Percentiles rank a stretch among this genome's conserved stretches.
These are phyloP conservation scores for Melanotaenia boesemani DNA, from an alignment of 2,797 vertebrate genomes.

Conservation along the genomic window DNA sequence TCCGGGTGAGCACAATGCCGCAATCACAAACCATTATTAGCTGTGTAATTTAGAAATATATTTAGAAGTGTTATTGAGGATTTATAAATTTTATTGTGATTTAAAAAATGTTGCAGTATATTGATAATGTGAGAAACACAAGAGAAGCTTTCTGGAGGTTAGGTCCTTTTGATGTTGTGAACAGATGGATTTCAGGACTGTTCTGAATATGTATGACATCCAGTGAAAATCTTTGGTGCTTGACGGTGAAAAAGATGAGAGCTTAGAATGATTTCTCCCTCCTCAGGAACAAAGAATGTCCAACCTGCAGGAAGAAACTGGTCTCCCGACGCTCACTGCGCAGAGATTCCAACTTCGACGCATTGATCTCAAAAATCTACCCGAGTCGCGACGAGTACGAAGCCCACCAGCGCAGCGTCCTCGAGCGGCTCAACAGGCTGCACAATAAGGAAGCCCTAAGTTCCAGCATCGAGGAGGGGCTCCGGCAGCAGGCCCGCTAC, in stretches of 20 bases:
- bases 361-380: conserved; percentile 93
- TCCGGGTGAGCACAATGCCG: conserved; percentile 81
- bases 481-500: conserved; percentile 92
- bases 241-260: neutral
- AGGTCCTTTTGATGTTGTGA: neutral
- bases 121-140: neutral
- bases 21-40: neutral
- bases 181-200: neutral
- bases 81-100: neutral
- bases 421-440: conserved; percentile 89
- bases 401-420: conserved; percentile 89
- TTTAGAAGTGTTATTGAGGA: neutral
- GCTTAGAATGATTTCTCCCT: neutral
- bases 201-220: no score
- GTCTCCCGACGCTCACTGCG: conserved; percentile 91
- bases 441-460: conserved; percentile 92
- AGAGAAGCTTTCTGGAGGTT: neutral
- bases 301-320: conserved; percentile 93
- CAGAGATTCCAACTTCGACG: conserved; percentile 92
- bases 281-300: conserved; percentile 92
- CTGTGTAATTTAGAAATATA: neutral
- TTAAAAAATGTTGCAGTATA: neutral
- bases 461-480: conserved; percentile 92
- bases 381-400: conserved; percentile 93
- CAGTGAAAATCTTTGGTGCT: neutral